Conservation (phyloP, 2,888 invertebrate genomes). For the Mycalesis mineus region DNA sequence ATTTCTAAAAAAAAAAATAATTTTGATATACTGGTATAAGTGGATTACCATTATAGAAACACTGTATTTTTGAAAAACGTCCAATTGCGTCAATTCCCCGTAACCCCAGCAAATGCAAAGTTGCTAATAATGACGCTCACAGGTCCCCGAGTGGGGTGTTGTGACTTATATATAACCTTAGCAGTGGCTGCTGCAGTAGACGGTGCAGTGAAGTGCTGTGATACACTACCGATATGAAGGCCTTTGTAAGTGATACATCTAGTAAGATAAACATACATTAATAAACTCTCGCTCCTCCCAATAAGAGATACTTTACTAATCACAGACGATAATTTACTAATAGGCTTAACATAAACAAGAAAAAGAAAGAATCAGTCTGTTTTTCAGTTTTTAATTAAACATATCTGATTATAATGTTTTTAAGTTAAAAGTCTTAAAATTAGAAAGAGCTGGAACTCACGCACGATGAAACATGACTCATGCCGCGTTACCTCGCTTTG, state of each 20-base stretch:
- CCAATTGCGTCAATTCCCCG: background rate
- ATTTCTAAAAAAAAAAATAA: no score
- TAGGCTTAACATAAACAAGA: background rate
- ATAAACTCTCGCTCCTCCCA: no score
- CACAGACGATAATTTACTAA: background rate
- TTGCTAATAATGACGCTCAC: conserved; percentile 5
- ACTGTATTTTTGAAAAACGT: background rate
- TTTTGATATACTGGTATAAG: no score
- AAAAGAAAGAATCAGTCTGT: no score
- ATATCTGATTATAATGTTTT: no score
- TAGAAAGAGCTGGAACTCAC: no score
- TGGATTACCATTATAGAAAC: background rate
- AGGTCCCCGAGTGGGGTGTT: conserved; percentile 22
- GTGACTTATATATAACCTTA: conserved; percentile 21
- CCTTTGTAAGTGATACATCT: conserved; percentile 56
- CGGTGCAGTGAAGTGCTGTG: conserved; percentile 13
- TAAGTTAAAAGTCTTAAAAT: no score
- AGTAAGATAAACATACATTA: no score
- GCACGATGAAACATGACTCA: no score
- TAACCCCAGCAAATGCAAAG: background rate
- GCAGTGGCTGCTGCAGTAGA: conserved; percentile 9
- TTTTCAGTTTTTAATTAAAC: no score
- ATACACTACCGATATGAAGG: conserved; percentile 46
- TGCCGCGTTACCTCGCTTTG: no score
- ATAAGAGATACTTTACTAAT: no score